Percentiles rank a stretch among this genome's conserved stretches.
These are phyloP conservation scores for Drosophila anomalata DNA, from an alignment of 2,888 invertebrate species.

Conservation along the genomic window DNA sequence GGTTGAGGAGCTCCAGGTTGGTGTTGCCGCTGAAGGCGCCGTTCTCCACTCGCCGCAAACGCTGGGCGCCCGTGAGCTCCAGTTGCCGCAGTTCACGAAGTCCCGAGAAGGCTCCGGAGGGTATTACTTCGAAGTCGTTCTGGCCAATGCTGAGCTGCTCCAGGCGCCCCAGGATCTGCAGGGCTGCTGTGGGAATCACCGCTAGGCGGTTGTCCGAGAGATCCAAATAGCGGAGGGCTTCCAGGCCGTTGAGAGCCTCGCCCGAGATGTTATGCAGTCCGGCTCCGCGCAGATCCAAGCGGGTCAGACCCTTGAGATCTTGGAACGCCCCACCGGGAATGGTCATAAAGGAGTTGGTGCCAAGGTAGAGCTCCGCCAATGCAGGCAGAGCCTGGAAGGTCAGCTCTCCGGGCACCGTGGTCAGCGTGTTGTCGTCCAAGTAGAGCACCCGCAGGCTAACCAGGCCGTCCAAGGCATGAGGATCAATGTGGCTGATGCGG, in stretches of 20 bases:
- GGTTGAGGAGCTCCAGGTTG: conserved; percentile 90
- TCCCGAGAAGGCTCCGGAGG: conserved; percentile 90
- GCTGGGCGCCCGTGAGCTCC: conserved; percentile 91
- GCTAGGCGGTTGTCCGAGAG: conserved; percentile 91
- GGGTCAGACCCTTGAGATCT: conserved; percentile 89
- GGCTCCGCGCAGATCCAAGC: conserved; percentile 92
- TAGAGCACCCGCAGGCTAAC: conserved; percentile 91
- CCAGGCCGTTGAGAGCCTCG: conserved; percentile 89
- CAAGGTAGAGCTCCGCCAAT: conserved; percentile 93
- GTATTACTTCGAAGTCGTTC: conserved; percentile 90
- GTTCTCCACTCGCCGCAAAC: conserved; percentile 89
- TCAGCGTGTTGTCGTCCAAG: conserved; percentile 93
- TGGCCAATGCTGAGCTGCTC: conserved; percentile 93
- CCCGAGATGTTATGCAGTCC: conserved; percentile 91
- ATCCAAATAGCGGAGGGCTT: conserved; percentile 89
- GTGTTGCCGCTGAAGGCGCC: conserved; percentile 92
- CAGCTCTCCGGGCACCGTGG: conserved; percentile 89
- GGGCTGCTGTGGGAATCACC: conserved; percentile 90
- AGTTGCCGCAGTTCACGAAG: conserved; percentile 90
- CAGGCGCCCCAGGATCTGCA: conserved; percentile 89
- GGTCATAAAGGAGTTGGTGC: conserved; percentile 91
- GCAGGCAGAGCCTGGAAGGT: conserved; percentile 89
- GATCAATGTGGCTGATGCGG: conserved; percentile 91
- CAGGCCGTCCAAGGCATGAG: conserved; percentile 90
- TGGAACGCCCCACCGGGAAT: conserved; percentile 91